These are phyloP conservation scores for Marmota monax DNA, from an alignment of 2,113 vertebrate genomes.

Conservation along the genomic window DNA sequence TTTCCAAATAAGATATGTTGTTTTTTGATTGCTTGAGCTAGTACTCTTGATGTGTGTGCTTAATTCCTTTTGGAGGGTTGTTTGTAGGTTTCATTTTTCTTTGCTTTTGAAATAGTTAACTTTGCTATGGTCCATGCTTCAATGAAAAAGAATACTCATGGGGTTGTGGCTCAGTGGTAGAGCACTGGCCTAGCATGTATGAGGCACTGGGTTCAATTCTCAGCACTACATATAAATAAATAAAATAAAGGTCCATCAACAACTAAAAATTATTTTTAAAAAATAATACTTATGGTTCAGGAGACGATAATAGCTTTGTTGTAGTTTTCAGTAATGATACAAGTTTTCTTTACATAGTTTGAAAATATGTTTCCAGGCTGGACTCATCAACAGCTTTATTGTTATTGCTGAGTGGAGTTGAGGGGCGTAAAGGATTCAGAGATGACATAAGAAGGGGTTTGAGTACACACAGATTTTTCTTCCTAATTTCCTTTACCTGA, in stretches of 20 bases:
- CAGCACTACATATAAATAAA: too few relatives aligned
- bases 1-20: slow-evolving; percentile 47
- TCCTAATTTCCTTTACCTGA: background rate
- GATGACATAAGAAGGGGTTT: background rate
- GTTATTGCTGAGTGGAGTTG: background rate
- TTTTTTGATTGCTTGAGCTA: background rate
- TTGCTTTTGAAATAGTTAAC: slow-evolving; percentile 11
- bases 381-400: slow-evolving; percentile 7
- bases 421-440: background rate
- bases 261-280: background rate
- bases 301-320: slow-evolving; percentile 50
- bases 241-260: too few relatives aligned
- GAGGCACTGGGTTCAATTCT: too few relatives aligned
- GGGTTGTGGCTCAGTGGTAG: too few relatives aligned
- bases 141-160: slow-evolving; percentile 13
- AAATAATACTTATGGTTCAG: slow-evolving; percentile 3
- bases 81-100: background rate
- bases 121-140: slow-evolving; percentile 51
- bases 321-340: slow-evolving; percentile 42
- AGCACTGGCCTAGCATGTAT: too few relatives aligned
- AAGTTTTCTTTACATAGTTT: slow-evolving; percentile 34
- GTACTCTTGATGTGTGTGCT: background rate
- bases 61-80: background rate
- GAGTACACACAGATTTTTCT: background rate
- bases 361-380: slow-evolving; percentile 37